Percentiles rank a stretch among this genome's conserved stretches.
These are phyloP conservation scores for Pterostichus madidus DNA, from an alignment of 2,888 invertebrate genomes.

Conservation along the genomic window DNA sequence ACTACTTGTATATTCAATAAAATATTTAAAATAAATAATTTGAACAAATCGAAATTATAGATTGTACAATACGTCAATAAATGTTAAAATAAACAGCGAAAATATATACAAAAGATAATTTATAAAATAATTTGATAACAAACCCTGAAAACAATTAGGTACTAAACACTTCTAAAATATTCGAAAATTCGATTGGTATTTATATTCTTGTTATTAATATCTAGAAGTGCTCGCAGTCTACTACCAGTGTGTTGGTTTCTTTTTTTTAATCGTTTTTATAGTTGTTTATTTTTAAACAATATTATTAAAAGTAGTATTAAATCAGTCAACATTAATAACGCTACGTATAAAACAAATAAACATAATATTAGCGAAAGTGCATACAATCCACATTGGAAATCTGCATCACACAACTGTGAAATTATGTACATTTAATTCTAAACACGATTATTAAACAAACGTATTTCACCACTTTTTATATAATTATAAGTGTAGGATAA, in stretches of 20 bases:
- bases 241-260: slow-evolving; percentile 48
- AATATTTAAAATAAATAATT: slow-evolving; percentile 55
- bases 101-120: slow-evolving; percentile 34
- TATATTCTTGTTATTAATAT: slow-evolving; percentile 42
- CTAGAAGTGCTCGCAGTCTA: slow-evolving; percentile 56
- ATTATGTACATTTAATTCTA: slow-evolving; percentile 28
- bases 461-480: not conserved
- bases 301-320: slow-evolving; percentile 64
- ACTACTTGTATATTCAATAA: slow-evolving; percentile 42
- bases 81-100: slow-evolving; percentile 21
- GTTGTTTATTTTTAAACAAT: slow-evolving; percentile 52
- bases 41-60: slow-evolving; percentile 21
- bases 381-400: slow-evolving; percentile 47
- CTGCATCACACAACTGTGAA: slow-evolving; percentile 40
- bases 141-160: slow-evolving; percentile 50
- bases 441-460: slow-evolving; percentile 1
- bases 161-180: slow-evolving; percentile 48
- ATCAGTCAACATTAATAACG: slow-evolving; percentile 66
- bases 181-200: slow-evolving; percentile 35
- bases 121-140: slow-evolving; percentile 24
- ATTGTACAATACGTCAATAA: slow-evolving; percentile 15
- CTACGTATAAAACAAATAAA: slow-evolving; percentile 54
- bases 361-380: slow-evolving; percentile 42
- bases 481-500: not conserved
- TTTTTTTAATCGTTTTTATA: slow-evolving; percentile 19